Evolutionary conservation across 2,888 invertebrate species (phyloP).

Genomic region (Meandrusa payeni): DNA sequence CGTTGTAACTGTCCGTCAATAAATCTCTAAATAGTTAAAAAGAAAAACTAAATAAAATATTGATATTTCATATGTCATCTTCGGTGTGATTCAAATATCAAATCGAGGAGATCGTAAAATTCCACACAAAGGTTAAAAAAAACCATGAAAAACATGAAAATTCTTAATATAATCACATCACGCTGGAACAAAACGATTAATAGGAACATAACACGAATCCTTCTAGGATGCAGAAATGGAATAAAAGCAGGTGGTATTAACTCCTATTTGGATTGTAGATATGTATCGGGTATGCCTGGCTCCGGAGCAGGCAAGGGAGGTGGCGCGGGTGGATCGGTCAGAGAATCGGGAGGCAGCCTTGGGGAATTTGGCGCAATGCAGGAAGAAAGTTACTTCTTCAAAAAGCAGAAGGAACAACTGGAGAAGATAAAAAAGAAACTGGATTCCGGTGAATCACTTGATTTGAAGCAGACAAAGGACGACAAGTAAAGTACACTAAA

Average conservation of each 20-base stretch:
- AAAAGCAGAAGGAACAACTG: conserved; percentile 50
- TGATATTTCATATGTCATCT: too few relatives aligned
- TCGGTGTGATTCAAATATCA: too few relatives aligned
- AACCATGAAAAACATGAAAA: conserved; percentile 19
- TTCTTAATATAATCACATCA: neutral
- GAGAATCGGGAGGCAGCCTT: conserved; percentile 53
- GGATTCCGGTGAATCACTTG: conserved; percentile 31
- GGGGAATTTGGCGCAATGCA: conserved; percentile 53
- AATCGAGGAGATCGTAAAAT: too few relatives aligned
- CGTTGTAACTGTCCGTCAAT: too few relatives aligned
- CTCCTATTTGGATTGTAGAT: neutral
- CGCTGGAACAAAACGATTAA: neutral
- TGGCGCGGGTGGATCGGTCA: conserved; percentile 50
- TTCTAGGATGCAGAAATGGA: neutral
- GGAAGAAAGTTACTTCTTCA: conserved; percentile 60
- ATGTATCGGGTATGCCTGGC: conserved; percentile 38
- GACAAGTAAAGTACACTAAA: conserved; percentile 27
- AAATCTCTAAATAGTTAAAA: too few relatives aligned
- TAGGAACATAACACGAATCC: too few relatives aligned
- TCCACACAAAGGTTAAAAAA: too few relatives aligned
- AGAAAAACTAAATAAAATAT: too few relatives aligned
- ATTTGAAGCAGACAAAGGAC: conserved; percentile 30
- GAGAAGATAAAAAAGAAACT: conserved; percentile 48
- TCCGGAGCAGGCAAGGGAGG: conserved; percentile 57
- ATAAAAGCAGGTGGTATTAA: neutral